A percentile compares a stretch with the other conserved stretches of the same genome.
These are phyloP conservation scores for Dendropsophus ebraccatus DNA, from an alignment of 2,113 vertebrate species.

Conservation along the genomic window DNA sequence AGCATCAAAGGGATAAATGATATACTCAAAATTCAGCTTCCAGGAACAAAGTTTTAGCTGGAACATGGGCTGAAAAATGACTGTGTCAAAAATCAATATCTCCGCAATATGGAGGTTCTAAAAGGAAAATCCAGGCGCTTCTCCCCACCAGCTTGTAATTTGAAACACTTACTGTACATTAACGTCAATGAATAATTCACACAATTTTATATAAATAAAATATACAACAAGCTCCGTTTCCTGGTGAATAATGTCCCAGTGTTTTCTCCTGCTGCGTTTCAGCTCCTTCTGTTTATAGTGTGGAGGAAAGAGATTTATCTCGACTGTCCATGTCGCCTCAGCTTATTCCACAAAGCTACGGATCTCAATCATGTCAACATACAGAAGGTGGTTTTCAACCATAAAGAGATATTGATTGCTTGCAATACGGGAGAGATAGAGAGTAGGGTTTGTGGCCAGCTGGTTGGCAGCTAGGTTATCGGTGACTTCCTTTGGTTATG, in stretches of 20 bases:
- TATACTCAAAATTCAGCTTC: conserved; percentile 41
- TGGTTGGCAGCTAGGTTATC: not conserved
- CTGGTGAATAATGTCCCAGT: conserved; percentile 64
- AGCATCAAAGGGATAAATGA: conserved; percentile 52
- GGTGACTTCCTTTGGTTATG: not conserved
- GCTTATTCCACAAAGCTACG: conserved; percentile 40
- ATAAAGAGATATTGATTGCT: conserved; percentile 44
- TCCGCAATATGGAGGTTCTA: conserved; percentile 60
- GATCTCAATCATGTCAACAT: conserved; percentile 63
- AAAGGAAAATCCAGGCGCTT: conserved; percentile 43
- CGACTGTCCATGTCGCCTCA: conserved; percentile 62
- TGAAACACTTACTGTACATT: conserved; percentile 64
- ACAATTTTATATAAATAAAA: conserved; percentile 71
- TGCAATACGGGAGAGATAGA: not conserved
- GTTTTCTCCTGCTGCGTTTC: conserved; percentile 63
- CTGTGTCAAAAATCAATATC: conserved; percentile 60
- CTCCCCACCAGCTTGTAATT: conserved; percentile 63
- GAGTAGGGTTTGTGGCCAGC: conserved; percentile 28
- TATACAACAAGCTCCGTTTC: conserved; percentile 64
- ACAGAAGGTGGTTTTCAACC: conserved; percentile 35
- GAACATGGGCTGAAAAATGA: conserved; percentile 47
- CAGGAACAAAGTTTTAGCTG: conserved; percentile 41
- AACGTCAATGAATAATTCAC: conserved; percentile 72
- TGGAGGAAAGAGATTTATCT: conserved; percentile 56
- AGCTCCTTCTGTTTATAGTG: conserved; percentile 54